A percentile compares a stretch with the other conserved stretches of the same genome.
Evolutionary conservation across 2,797 vertebrate species (phyloP).

Genomic region (Neosilurus hyrtlii): DNA sequence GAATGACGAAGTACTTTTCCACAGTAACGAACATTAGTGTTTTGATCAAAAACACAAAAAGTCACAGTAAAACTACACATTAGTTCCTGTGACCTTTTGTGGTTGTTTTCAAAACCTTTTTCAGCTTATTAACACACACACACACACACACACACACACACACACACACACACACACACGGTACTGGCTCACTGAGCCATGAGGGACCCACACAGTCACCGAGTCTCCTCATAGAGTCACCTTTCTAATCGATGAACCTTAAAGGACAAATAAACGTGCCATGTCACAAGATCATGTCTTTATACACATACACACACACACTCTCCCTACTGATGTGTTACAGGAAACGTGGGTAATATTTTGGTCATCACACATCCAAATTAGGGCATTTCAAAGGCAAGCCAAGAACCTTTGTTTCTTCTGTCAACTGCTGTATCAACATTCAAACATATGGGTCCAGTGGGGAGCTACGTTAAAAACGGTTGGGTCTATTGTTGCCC

Average conservation of each 20-base stretch:
- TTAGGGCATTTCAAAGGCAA: conserved; percentile 16
- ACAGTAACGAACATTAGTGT: neutral
- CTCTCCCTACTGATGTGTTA: neutral
- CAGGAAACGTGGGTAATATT: conserved; percentile 17
- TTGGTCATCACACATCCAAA: conserved; percentile 27
- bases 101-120: conserved; percentile 55
- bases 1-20: neutral
- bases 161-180: conserved; percentile 46
- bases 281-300: neutral
- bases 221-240: conserved; percentile 10
- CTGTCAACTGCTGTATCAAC: conserved; percentile 41
- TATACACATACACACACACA: neutral
- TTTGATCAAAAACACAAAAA: conserved; percentile 17
- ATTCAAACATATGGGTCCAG: conserved; percentile 25
- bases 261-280: conserved; percentile 22
- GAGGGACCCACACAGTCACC: neutral
- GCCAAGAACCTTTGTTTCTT: conserved; percentile 33
- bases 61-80: conserved; percentile 12
- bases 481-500: conserved; percentile 8
- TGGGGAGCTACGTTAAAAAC: conserved; percentile 19
- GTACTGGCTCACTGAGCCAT: conserved; percentile 1
- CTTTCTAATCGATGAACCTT: conserved; percentile 12
- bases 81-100: conserved; percentile 5
- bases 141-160: conserved; percentile 49
- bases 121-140: conserved; percentile 57